phyloP scores from a whole-genome alignment of 2,113 vertebrate species.

The Neogobius melanostomus region DNA sequence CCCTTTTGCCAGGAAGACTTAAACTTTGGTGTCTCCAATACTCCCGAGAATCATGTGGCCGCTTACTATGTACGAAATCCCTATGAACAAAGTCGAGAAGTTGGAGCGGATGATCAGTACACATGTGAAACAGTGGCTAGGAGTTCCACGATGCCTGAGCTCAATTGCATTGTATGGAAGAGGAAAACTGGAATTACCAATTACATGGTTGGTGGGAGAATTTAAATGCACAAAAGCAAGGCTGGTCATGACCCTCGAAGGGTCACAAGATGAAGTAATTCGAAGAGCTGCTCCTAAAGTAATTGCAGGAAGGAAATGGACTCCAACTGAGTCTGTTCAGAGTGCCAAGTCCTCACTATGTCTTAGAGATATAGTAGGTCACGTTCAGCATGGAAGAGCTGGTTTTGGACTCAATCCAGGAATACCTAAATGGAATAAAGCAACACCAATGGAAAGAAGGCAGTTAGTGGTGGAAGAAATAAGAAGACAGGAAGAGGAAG shows the following conservation, averaged over 20 bases:
- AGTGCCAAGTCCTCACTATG: neutral
- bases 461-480: neutral
- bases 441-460: neutral
- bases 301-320: neutral
- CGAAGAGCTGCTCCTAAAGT: neutral
- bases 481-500: neutral
- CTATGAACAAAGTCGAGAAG: too few species aligned
- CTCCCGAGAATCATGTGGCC: too few species aligned
- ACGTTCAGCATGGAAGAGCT: neutral
- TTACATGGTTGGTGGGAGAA: neutral
- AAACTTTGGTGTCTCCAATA: too few species aligned
- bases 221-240: neutral
- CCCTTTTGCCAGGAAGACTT: too few species aligned
- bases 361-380: neutral
- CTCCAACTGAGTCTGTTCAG: neutral
- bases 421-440: neutral
- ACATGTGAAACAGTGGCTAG: neutral
- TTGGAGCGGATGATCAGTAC: neutral
- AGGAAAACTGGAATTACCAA: neutral
- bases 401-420: neutral
- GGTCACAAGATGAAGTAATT: too few species aligned
- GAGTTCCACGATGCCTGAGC: neutral
- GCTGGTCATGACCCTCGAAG: too few species aligned
- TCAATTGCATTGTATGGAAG: neutral
- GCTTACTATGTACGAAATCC: too few species aligned